phyloP scores from a whole-genome alignment of 1,140 invertebrate genomes.

The Panulirus ornatus region DNA sequence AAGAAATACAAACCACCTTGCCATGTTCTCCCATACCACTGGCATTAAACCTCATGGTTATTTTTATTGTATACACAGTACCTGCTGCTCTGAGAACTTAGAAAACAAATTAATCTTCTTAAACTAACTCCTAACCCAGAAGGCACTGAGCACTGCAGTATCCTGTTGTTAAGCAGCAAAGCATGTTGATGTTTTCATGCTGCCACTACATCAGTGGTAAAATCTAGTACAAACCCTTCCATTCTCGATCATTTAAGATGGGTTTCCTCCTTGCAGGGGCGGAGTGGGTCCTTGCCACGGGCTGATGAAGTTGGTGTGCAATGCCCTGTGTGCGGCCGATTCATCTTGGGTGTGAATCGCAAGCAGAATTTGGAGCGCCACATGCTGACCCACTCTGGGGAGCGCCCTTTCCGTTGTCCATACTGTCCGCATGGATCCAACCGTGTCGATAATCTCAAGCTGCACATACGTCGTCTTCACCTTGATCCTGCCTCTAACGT shows the following conservation, averaged over 20 bases:
- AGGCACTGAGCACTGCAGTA: background rate
- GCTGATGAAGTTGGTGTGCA: constrained; percentile 57
- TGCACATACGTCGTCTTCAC: constrained; percentile 67
- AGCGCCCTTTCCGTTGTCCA: constrained; percentile 87
- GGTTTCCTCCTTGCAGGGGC: constrained; percentile 69
- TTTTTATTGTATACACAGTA: background rate
- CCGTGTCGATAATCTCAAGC: constrained; percentile 78
- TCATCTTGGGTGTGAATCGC: constrained; percentile 64
- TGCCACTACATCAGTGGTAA: background rate
- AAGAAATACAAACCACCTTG: background rate
- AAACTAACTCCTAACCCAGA: background rate
- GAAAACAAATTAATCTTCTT: background rate
- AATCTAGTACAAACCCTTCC: background rate
- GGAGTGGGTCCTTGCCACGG: constrained; percentile 37
- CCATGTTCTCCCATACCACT: background rate
- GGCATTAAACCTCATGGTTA: background rate
- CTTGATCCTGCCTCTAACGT: constrained; percentile 34
- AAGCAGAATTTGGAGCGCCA: constrained; percentile 83
- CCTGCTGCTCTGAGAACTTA: background rate
- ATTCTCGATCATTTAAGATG: constrained; percentile 35
- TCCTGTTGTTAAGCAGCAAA: background rate
- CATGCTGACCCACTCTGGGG: constrained; percentile 86
- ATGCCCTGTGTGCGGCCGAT: constrained; percentile 66
- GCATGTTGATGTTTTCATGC: background rate
- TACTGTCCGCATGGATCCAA: constrained; percentile 81